Conservation (phyloP, 2,113 vertebrate genomes). For the Notiomystis cincta region DNA sequence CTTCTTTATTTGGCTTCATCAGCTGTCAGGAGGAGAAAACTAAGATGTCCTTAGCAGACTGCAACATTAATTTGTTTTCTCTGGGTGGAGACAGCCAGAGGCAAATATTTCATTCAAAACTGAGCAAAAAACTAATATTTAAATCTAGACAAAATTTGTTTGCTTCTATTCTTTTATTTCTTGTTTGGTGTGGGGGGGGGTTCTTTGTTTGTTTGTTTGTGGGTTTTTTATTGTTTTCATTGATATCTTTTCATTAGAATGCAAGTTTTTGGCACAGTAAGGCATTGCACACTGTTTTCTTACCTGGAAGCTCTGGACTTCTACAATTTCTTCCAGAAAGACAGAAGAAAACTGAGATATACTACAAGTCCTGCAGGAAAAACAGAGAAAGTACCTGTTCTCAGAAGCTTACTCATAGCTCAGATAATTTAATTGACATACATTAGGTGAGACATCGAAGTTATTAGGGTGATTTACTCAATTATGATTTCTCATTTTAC, state of each 20-base stretch:
- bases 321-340: neutral
- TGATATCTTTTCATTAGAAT: neutral
- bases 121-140: neutral
- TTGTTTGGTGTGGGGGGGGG: accelerated
- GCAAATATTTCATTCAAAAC: neutral
- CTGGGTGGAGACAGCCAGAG: neutral
- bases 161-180: neutral
- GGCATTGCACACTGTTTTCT: neutral
- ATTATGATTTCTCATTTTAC: neutral
- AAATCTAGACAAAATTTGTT: neutral
- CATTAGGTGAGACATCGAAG: neutral
- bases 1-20: neutral
- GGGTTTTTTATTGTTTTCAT: neutral
- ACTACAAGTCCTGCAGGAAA: neutral
- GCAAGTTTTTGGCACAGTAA: accelerated
- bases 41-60: neutral
- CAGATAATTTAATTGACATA: neutral
- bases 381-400: neutral
- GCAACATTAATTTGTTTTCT: neutral
- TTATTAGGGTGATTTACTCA: neutral
- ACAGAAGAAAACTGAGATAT: neutral
- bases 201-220: too few relatives aligned
- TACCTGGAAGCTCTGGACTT: neutral
- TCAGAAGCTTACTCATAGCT: neutral
- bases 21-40: neutral